These are phyloP conservation scores for Actinernus sp. DNA, from an alignment of 92 coral and sea anemone genomes.

Conservation along the genomic window DNA sequence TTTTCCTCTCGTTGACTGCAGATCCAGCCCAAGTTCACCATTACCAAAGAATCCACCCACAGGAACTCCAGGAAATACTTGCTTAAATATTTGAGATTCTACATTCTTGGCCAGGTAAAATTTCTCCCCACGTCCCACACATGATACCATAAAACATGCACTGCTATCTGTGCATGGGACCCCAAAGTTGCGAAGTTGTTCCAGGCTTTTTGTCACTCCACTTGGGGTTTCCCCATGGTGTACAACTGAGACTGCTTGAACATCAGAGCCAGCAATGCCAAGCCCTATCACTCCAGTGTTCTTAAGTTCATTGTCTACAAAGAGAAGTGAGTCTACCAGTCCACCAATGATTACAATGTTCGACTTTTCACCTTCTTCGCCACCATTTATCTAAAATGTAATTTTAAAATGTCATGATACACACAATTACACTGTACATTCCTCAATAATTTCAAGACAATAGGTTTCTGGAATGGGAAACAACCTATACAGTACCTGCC, in stretches of 20 bases:
- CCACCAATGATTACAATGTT: constrained; percentile 94
- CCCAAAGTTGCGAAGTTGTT: constrained; percentile 51
- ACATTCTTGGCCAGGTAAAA: constrained; percentile 80
- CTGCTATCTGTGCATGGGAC: constrained; percentile 51
- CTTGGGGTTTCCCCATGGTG: constrained; percentile 83
- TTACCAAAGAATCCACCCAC: constrained; percentile 89
- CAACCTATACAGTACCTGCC: background rate
- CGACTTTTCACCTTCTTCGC: constrained; percentile 77
- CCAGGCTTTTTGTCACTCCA: constrained; percentile 62
- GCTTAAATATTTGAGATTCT: constrained; percentile 80
- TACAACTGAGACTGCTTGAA: constrained; percentile 87
- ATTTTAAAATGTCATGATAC: too few relatives aligned
- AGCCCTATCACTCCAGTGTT: constrained; percentile 86
- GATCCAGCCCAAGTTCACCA: constrained; percentile 94
- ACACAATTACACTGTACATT: too few relatives aligned
- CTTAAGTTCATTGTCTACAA: constrained; percentile 81
- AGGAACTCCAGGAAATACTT: constrained; percentile 85
- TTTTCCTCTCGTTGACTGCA: constrained; percentile 79
- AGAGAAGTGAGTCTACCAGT: constrained; percentile 82
- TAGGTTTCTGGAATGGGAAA: too few relatives aligned
- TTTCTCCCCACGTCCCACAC: constrained; percentile 83
- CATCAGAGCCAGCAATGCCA: constrained; percentile 79
- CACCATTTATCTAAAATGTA: constrained; percentile 66
- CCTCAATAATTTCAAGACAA: too few relatives aligned
- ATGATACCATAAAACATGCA: constrained; percentile 91